A percentile compares a stretch with the other conserved stretches of the same genome.
phyloP scores from a whole-genome alignment of 2,888 invertebrate species.

The Cheilosia grossa region DNA sequence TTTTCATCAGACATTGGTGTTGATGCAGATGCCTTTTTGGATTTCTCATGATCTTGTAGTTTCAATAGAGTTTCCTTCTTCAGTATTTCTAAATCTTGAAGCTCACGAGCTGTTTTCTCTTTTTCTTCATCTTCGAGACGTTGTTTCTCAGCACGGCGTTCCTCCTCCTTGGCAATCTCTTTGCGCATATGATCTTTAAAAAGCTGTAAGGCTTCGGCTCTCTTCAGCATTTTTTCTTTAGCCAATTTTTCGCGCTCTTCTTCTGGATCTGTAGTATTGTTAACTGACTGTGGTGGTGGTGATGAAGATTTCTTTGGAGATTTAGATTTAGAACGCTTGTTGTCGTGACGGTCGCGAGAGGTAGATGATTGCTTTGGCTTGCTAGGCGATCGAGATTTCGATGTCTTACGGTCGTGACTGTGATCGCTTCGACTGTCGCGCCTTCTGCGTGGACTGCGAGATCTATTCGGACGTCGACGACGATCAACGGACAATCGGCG shows the following conservation, averaged over 20 bases:
- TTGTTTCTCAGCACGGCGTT: slow-evolving; percentile 84
- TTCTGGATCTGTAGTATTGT: slow-evolving; percentile 61
- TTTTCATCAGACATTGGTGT: slow-evolving; percentile 49
- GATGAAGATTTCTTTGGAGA: slow-evolving; percentile 51
- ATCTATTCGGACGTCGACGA: slow-evolving; percentile 63
- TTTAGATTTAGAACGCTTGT: slow-evolving; percentile 59
- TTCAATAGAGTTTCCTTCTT: slow-evolving; percentile 82
- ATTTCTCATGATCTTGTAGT: slow-evolving; percentile 80
- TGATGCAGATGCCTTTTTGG: slow-evolving; percentile 75
- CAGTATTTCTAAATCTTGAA: slow-evolving; percentile 81
- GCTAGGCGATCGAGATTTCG: slow-evolving; percentile 76
- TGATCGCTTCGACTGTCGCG: slow-evolving; percentile 75
- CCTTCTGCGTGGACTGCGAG: slow-evolving; percentile 64
- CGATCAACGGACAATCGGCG: slow-evolving; percentile 76
- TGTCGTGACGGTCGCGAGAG: slow-evolving; percentile 47
- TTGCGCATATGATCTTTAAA: slow-evolving; percentile 86
- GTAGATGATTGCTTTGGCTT: slow-evolving; percentile 68
- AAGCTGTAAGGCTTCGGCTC: slow-evolving; percentile 84
- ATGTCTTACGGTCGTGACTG: slow-evolving; percentile 75
- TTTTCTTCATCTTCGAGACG: slow-evolving; percentile 81
- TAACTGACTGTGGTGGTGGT: slow-evolving; percentile 64
- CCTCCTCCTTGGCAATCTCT: slow-evolving; percentile 85
- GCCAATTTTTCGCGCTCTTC: slow-evolving; percentile 80
- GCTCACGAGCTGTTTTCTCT: slow-evolving; percentile 80
- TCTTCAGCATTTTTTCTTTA: slow-evolving; percentile 83